Percentiles rank a stretch among this genome's conserved stretches.
These are phyloP conservation scores for Aplodontia rufa DNA, from an alignment of 2,113 vertebrate genomes.

Conservation along the genomic window DNA sequence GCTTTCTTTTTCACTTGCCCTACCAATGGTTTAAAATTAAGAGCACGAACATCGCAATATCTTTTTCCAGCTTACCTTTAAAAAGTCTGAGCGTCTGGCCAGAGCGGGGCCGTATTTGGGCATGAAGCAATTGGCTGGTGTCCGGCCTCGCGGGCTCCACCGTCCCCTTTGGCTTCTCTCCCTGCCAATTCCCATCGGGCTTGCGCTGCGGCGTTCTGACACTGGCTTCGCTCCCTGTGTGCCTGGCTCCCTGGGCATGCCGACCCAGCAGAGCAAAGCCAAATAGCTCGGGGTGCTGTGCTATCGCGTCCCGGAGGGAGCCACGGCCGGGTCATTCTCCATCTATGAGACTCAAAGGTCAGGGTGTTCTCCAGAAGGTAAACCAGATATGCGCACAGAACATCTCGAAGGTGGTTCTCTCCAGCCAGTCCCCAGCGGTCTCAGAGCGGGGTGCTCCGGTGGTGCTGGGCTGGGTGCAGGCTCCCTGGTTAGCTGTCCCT, in stretches of 20 bases:
- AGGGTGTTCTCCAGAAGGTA: not conserved
- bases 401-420: not conserved
- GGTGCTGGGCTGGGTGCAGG: rapidly evolving
- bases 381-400: not conserved
- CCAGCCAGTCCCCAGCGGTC: not conserved
- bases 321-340: not conserved
- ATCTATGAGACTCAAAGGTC: conserved; percentile 19
- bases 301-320: not conserved
- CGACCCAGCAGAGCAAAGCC: not conserved
- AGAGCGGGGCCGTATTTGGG: not conserved
- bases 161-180: not conserved
- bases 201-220: not conserved
- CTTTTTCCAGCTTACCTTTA: not conserved
- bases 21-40: not conserved
- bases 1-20: not conserved
- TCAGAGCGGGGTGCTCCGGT: rapidly evolving
- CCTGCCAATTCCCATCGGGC: not conserved
- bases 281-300: not conserved
- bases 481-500: not conserved
- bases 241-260: not conserved
- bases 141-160: not conserved
- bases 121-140: not conserved
- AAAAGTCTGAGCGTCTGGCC: not conserved
- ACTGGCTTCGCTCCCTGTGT: not conserved
- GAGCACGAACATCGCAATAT: not conserved